Evolutionary conservation across 2,797 vertebrate genomes (phyloP).

Genomic region (Heterohyrax brucei): DNA sequence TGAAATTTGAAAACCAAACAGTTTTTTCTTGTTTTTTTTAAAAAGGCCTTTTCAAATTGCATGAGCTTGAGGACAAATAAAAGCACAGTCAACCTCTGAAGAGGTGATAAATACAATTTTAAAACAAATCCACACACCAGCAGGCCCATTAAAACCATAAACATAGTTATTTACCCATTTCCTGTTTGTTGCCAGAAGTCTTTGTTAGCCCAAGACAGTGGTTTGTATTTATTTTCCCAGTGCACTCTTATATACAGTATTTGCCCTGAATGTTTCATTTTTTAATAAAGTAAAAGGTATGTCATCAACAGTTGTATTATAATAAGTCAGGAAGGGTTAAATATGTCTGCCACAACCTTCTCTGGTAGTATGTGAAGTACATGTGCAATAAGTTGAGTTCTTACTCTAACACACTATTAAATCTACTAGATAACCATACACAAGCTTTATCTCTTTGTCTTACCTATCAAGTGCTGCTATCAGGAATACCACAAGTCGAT

Average conservation of each 20-base stretch:
- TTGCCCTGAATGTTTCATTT: not conserved
- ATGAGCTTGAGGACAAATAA: not conserved
- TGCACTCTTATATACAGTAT: not conserved
- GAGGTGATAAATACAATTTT: not conserved
- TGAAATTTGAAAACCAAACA: not conserved
- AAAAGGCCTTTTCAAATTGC: not conserved
- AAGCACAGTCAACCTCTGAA: not conserved
- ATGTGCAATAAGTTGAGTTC: not conserved
- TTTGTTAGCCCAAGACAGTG: not conserved
- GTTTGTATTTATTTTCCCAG: not conserved
- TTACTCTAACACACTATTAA: not conserved
- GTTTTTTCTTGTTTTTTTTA: constrained; percentile 32
- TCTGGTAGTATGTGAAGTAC: not conserved
- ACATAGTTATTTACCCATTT: not conserved
- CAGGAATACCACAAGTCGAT: too few species aligned
- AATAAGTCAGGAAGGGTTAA: not conserved
- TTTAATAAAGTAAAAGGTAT: not conserved
- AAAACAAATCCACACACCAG: not conserved
- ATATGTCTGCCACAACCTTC: not conserved
- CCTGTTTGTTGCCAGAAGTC: not conserved
- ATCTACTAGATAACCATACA: not conserved
- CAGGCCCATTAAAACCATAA: not conserved
- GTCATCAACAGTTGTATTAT: not conserved
- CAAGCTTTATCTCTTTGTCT: not conserved
- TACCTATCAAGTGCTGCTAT: too few species aligned